phyloP scores from a whole-genome alignment of 1,140 invertebrate genomes.

The Temnothorax nylanderi region DNA sequence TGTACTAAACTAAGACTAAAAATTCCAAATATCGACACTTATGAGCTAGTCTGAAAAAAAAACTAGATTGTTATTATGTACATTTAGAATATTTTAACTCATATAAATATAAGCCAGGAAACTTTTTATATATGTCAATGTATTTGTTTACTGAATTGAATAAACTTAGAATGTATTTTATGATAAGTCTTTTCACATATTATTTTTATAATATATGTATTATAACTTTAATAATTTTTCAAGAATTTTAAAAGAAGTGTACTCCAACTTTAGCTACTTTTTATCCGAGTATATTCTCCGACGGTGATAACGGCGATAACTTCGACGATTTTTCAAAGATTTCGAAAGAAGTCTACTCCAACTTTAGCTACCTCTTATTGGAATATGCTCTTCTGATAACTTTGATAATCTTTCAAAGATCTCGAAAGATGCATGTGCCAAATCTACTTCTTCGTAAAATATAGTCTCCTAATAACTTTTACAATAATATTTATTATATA shows the following conservation, averaged over 20 bases:
- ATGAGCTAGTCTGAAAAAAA: not conserved
- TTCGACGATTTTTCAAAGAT: not conserved
- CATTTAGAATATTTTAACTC: slow-evolving; percentile 17
- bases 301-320: not conserved
- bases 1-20: not conserved
- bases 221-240: not conserved
- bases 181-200: not conserved
- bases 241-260: not conserved
- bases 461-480: not conserved
- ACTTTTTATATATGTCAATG: slow-evolving; percentile 8
- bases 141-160: not conserved
- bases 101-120: not conserved
- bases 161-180: slow-evolving; percentile 6
- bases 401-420: too few species aligned
- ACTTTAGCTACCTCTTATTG: too few species aligned
- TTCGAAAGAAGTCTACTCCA: not conserved
- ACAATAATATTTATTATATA: not conserved
- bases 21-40: not conserved
- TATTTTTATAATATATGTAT: not conserved
- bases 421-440: not conserved
- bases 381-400: too few species aligned
- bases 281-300: not conserved
- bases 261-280: not conserved
- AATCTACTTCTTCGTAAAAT: not conserved
- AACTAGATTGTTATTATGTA: not conserved